Evolutionary conservation across 2,888 invertebrate species (phyloP).

Genomic region (Drosophila anomalipes): DNA sequence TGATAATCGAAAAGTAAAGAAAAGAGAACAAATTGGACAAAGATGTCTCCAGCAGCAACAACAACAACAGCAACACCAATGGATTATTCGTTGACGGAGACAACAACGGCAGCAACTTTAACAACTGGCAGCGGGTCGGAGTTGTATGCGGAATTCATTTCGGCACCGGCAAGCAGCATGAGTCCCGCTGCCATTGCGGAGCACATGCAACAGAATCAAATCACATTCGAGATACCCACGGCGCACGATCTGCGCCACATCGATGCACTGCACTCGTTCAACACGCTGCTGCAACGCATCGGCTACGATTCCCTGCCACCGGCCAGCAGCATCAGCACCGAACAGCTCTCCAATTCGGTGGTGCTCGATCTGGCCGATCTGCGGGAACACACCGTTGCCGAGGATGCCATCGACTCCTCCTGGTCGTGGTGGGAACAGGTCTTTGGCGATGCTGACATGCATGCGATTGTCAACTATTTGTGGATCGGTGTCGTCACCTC

Average conservation of each 20-base stretch:
- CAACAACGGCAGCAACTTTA: conserved; percentile 5
- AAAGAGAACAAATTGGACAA: conserved; percentile 3
- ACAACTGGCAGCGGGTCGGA: conserved; percentile 27
- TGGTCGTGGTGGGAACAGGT: conserved; percentile 70
- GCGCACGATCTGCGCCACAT: conserved; percentile 84
- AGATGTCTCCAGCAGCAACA: conserved; percentile 54
- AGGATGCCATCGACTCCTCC: conserved; percentile 1
- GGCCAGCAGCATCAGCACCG: conserved; percentile 79
- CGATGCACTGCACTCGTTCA: conserved; percentile 83
- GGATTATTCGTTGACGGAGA: conserved; percentile 51
- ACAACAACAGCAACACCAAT: conserved; percentile 18
- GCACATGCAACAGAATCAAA: conserved; percentile 83
- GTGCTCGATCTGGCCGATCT: conserved; percentile 83
- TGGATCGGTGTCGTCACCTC: conserved; percentile 85
- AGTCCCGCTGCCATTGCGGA: conserved; percentile 77
- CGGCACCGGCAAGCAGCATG: conserved; percentile 77
- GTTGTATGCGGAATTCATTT: conserved; percentile 67
- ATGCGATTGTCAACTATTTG: conserved; percentile 84
- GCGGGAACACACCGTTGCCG: conserved; percentile 54
- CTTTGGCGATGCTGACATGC: conserved; percentile 83
- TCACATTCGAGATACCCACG: conserved; percentile 84
- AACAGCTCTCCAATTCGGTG: conserved; percentile 83
- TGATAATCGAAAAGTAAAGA: conserved; percentile 13
- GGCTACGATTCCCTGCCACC: conserved; percentile 42
- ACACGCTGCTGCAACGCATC: conserved; percentile 78